These are phyloP conservation scores for Pherbina coryleti DNA, from an alignment of 2,888 invertebrate species.

Conservation along the genomic window DNA sequence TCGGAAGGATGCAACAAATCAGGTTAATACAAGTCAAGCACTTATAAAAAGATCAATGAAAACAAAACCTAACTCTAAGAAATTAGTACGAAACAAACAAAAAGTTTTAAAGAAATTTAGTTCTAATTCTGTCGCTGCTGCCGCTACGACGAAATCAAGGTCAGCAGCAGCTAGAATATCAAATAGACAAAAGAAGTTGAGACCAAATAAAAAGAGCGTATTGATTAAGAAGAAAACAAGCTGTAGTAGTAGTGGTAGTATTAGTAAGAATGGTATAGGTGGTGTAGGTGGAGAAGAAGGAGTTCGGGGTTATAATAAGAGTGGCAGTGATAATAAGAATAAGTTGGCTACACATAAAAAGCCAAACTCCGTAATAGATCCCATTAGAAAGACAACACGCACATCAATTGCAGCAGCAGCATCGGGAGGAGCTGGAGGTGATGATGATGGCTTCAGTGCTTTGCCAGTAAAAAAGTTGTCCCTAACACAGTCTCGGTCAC, in stretches of 20 bases:
- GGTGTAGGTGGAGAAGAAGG: not conserved
- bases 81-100: constrained; percentile 38
- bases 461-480: not conserved
- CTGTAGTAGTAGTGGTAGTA: constrained; percentile 37
- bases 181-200: constrained; percentile 13
- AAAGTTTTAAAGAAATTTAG: constrained; percentile 36
- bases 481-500: not conserved
- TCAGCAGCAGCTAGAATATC: constrained; percentile 6
- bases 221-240: constrained; percentile 22
- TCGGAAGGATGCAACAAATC: constrained; percentile 83
- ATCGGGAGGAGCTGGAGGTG: not conserved
- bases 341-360: constrained; percentile 11
- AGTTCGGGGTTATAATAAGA: constrained; percentile 5
- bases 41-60: constrained; percentile 51
- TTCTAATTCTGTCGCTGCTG: not conserved
- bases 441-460: not conserved
- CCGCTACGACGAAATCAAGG: not conserved
- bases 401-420: constrained; percentile 62
- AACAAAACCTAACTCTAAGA: constrained; percentile 40
- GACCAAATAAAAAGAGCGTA: not conserved
- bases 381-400: constrained; percentile 65
- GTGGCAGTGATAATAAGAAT: constrained; percentile 48
- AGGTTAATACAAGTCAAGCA: constrained; percentile 78
- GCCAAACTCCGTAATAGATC: constrained; percentile 41
- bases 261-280: constrained; percentile 32